A percentile compares a stretch with the other conserved stretches of the same genome.
Conservation (phyloP, 2,113 vertebrate genomes). For the Elephas maximus region DNA sequence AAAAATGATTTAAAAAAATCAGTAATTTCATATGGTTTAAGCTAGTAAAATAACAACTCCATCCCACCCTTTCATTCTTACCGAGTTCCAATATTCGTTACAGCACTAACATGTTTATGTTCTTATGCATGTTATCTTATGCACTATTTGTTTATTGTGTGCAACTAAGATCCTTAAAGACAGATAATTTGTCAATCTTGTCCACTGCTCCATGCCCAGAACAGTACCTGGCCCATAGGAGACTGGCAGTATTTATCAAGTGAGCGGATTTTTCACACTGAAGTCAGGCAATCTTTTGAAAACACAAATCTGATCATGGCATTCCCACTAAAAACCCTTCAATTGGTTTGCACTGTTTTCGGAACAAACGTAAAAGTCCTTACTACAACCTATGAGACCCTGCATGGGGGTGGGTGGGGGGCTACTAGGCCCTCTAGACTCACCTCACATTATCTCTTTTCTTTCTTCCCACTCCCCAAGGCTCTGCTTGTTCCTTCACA, state of each 20-base stretch:
- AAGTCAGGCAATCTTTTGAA: background rate
- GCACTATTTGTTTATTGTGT: background rate
- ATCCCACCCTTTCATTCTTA: background rate
- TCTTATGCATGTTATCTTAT: no score
- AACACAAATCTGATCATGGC: background rate
- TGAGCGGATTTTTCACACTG: no score
- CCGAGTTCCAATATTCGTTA: background rate
- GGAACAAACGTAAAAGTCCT: background rate
- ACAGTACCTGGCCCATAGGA: background rate
- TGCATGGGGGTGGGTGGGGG: no score
- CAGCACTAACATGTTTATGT: no score
- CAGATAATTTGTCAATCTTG: background rate
- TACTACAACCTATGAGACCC: background rate
- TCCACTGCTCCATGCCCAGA: background rate
- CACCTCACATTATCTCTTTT: background rate
- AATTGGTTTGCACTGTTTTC: background rate
- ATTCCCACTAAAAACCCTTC: background rate
- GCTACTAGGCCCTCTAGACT: background rate
- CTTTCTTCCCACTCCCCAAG: background rate
- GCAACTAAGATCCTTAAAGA: background rate
- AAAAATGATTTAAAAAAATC: background rate
- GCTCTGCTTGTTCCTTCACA: background rate
- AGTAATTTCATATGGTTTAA: constrained; percentile 6
- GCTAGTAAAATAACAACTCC: background rate
- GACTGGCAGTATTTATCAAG: background rate